phyloP scores from a whole-genome alignment of 2,888 invertebrate species.

The Creontiades dilutus region DNA sequence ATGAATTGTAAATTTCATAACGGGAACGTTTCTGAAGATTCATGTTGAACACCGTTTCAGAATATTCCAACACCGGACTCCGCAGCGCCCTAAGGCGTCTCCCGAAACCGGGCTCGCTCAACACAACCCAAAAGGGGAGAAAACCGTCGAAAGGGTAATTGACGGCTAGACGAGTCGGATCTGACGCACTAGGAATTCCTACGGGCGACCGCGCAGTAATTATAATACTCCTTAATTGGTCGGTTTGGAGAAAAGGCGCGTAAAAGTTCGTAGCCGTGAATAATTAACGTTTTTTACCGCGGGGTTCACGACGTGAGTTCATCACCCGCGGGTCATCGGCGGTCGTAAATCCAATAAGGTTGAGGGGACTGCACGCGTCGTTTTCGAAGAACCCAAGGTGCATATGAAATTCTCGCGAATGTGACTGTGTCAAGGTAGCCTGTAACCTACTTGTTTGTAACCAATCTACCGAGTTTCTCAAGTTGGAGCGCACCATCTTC shows the following conservation, averaged over 20 bases:
- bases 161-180: background rate
- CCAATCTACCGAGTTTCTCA: too few relatives aligned
- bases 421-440: background rate
- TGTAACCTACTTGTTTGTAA: background rate
- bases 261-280: background rate
- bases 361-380: background rate
- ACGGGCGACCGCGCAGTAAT: background rate
- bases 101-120: background rate
- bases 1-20: too few relatives aligned
- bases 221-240: background rate
- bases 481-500: too few relatives aligned
- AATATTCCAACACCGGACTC: background rate
- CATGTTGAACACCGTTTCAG: too few relatives aligned
- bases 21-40: too few relatives aligned
- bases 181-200: slow-evolving; percentile 12
- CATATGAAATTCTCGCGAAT: background rate
- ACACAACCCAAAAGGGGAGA: background rate
- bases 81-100: background rate
- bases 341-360: background rate
- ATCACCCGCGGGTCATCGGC: background rate
- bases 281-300: background rate
- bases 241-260: background rate
- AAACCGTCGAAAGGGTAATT: background rate
- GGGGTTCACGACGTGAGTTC: slow-evolving; percentile 13
- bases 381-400: background rate